Evolutionary conservation across 2,797 vertebrate species (phyloP).

Genomic region (Crotalus adamanteus): DNA sequence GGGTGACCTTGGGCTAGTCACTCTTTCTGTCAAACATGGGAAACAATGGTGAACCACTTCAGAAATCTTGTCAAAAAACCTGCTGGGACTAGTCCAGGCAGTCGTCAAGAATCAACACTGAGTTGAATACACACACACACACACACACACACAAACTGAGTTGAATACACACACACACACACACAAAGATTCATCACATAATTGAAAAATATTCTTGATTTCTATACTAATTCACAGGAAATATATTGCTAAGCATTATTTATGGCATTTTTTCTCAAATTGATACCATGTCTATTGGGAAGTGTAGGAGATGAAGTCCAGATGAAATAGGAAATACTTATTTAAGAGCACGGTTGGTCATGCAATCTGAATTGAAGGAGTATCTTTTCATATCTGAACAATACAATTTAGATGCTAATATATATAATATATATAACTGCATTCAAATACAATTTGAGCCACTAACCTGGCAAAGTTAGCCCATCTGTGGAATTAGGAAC

Average conservation of each 20-base stretch:
- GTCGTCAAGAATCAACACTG: too few species aligned
- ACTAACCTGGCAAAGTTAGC: slow-evolving; percentile 74
- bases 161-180: too few species aligned
- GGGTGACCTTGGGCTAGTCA: too few species aligned
- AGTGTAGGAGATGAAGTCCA: neutral
- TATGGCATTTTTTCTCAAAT: neutral
- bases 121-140: too few species aligned
- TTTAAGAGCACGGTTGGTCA: too few species aligned
- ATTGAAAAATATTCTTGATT: neutral
- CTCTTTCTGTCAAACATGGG: too few species aligned
- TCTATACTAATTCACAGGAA: neutral
- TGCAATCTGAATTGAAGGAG: neutral
- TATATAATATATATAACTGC: too few species aligned
- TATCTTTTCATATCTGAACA: neutral
- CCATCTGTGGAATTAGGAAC: slow-evolving; percentile 54
- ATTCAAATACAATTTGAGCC: accelerated
- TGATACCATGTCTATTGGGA: neutral
- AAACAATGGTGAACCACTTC: too few species aligned
- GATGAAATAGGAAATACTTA: neutral
- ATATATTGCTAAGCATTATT: neutral
- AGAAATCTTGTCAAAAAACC: too few species aligned
- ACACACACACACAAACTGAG: too few species aligned
- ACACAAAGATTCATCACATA: neutral
- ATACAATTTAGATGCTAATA: accelerated
- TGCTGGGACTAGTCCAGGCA: too few species aligned